Evolutionary conservation across 1,140 invertebrate genomes (phyloP).

Genomic region (Papilio glaucus): DNA sequence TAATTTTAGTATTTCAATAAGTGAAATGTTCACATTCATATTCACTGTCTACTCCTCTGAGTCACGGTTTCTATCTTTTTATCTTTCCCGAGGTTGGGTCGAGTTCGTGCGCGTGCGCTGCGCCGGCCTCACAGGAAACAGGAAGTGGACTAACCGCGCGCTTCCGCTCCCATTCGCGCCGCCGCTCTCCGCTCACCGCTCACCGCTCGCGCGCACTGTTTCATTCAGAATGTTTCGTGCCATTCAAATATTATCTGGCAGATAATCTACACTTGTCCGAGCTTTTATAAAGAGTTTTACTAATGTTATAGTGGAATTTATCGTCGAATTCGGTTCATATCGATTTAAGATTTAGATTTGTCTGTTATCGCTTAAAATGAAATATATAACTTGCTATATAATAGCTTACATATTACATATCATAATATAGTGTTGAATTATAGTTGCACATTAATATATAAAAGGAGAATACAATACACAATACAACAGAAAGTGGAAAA

Average conservation of each 20-base stretch:
- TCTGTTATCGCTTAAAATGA: too few species aligned
- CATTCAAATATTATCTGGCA: slow-evolving; percentile 62
- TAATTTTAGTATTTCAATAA: too few species aligned
- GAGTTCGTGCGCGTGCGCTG: slow-evolving; percentile 70
- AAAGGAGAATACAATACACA: too few species aligned
- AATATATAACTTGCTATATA: too few species aligned
- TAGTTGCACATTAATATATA: too few species aligned
- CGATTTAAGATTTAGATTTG: too few species aligned
- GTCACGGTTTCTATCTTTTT: background rate
- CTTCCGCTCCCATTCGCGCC: slow-evolving; percentile 79
- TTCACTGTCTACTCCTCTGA: background rate
- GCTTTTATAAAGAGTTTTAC: slow-evolving; percentile 3
- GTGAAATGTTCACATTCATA: background rate
- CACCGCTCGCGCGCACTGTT: slow-evolving; percentile 67
- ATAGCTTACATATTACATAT: too few species aligned
- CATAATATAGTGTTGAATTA: too few species aligned
- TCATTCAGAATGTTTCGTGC: slow-evolving; percentile 72
- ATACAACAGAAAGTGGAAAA: too few species aligned
- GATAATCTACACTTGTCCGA: slow-evolving; percentile 15
- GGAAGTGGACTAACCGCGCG: slow-evolving; percentile 82
- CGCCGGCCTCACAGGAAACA: slow-evolving; percentile 76
- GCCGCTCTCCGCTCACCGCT: slow-evolving; percentile 53
- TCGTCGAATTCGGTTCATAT: too few species aligned
- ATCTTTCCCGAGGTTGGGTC: slow-evolving; percentile 41
- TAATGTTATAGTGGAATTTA: too few species aligned